Base-by-base conservation (phyloP, 2,113 vertebrate species). In the Equus przewalskii region DNA sequence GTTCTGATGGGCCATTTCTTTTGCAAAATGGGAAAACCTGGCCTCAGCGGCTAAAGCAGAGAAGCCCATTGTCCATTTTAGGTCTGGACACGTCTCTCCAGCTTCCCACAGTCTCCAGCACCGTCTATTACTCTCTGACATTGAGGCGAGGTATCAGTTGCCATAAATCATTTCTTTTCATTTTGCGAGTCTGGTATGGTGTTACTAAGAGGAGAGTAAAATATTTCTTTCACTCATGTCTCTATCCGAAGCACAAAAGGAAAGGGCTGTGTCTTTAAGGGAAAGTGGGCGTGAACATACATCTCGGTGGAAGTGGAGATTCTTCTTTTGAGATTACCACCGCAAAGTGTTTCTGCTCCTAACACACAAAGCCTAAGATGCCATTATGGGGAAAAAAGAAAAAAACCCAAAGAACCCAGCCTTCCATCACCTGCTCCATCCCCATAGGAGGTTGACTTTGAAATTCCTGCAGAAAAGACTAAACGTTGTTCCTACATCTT, bases 171-270 rank as follows among this genome's bases (percentile, higher is more conserved):
- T 82, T 94, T 93, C 21, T 93, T 96, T 85, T 96, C 86, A 93
- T 91, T 93, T 60, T 65, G n/a, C 73, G 16, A 60, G 21, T 89
- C 86, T 89, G 86, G 26, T 67, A 21, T 13, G 15, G 78, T 51
- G 33, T 86, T 89, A 73, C 85, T 85, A 95, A 96, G 30, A 96
- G n/a, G 49, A 89, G 56, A 94, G 75, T 89, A 86, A 97, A 91
- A 72, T 93, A 72, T 88, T 91, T 90, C 89, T 91, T 67, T 60
- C 36, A 78, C 16, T 33, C 49, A 65, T 58, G 75, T 92, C 79
- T 82, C 75, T 78, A 51, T 92, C 49, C 58, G 69, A 94, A 67
- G 60, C 91, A 18, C 22, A 14, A 88, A 94, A 91, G 89, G 46
- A 82, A 75, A 81, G 16, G 44, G 36, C 18, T 46, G 9, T 62